Base-by-base conservation (phyloP, 1,140 invertebrate species). In the Steinernema khuongi region DNA sequence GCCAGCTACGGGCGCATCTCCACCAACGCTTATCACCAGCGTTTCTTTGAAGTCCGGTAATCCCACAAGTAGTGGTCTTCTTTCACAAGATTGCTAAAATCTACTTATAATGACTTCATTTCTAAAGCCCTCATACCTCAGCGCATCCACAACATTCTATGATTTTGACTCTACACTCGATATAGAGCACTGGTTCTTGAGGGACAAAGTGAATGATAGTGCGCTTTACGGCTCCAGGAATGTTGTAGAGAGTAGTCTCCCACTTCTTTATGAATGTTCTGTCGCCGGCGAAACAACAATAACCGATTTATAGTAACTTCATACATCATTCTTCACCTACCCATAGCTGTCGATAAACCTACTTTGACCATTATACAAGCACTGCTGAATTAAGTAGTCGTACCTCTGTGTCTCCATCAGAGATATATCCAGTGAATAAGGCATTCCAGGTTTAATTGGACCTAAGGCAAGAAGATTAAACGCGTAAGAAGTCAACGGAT, bases 371-470 rank as follows among this genome's bases (percentile, higher is more conserved):
- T 60, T 60, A 22, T 60, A 60, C 7, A 60, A 22, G 50, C 50
- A 60, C 22, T 60, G 50, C 50, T 60, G 50, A 60, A 60, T 60
- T 22, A 60, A 60, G 50, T 60, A 60, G 19, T 60, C 50, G 19
- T 17, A 60, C 4, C 50, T 7, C 11, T 7, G 50, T 4, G 50
- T 60, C 26, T 60, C 50, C 4, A 60, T 4, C 50, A 60, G 22
- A 14, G 50, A 17, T 60, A 60, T 60, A 22, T 60, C 50, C 19
- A 60, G 22, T 22, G 50, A 14, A 22, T 60, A 60, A 4, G 50
- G 50, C 50, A 60, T 14, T 60, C 50, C 50, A 14, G 50, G 50
- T 17, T 14, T 60, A 22, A 60, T 60, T 22, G 50, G 22, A 7
- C 50, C 50, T 60, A 60, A 60, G 26, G 19, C 26, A 2, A 14